A percentile compares a stretch with the other conserved stretches of the same genome.
These are phyloP conservation scores for Erebia ligea DNA, from an alignment of 2,888 invertebrate species.

Conservation along the genomic window DNA sequence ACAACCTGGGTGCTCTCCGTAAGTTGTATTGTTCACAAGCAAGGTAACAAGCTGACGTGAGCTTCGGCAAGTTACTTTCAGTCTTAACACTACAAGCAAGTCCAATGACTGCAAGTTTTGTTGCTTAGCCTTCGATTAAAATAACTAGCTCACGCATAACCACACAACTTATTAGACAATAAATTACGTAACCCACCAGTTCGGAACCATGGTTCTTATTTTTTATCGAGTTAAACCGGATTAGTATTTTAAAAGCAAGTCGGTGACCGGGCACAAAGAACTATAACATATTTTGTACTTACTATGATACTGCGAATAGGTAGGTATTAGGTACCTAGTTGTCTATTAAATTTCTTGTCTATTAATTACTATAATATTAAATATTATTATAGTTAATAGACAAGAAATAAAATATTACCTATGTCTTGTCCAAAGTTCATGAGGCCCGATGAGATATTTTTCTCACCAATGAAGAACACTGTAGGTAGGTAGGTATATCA, in stretches of 20 bases:
- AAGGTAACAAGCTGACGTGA: no score
- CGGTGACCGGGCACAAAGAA: constrained; percentile 26
- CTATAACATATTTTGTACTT: constrained; percentile 9
- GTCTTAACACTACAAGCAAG: no score
- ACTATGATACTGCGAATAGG: no score
- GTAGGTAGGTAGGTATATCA: not conserved
- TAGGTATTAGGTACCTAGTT: constrained; percentile 13
- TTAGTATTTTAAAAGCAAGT: constrained; percentile 32
- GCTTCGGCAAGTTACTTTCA: no score
- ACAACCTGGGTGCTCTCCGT: no score
- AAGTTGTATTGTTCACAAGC: no score
- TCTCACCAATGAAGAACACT: constrained; percentile 18
- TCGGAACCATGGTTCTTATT: not conserved
- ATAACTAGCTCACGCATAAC: not conserved
- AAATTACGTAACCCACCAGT: constrained; percentile 5
- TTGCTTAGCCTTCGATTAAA: no score
- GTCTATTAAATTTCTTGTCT: not conserved
- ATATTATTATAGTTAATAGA: no score
- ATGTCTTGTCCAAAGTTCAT: constrained; percentile 10
- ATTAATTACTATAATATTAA: no score
- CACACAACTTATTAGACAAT: not conserved
- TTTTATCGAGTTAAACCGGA: constrained; percentile 27
- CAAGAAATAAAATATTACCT: no score
- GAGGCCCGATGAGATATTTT: constrained; percentile 25
- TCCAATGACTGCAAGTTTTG: no score